Conservation (phyloP, 2,113 vertebrate genomes). For the Macaca mulatta region DNA sequence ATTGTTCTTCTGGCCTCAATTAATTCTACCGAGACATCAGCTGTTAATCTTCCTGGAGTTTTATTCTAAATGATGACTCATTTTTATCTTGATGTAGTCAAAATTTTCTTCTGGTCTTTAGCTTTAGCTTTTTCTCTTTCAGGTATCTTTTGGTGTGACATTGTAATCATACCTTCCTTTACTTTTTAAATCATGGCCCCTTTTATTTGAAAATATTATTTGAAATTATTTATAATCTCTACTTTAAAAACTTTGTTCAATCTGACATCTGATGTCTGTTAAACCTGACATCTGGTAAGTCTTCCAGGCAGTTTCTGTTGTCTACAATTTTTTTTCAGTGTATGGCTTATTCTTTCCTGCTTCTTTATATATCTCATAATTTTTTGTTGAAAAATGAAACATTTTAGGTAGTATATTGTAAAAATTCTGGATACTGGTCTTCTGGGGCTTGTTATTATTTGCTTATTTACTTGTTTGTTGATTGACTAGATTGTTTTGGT, state of each 20-base stretch:
- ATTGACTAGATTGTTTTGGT: not conserved
- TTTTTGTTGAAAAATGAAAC: not conserved
- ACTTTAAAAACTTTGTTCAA: not conserved
- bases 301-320: not conserved
- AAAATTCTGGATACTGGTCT: not conserved
- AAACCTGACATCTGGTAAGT: not conserved
- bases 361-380: not conserved
- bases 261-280: not conserved
- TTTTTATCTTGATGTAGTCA: not conserved
- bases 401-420: not conserved
- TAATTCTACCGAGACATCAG: not conserved
- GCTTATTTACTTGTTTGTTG: not conserved
- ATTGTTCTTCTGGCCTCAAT: not conserved
- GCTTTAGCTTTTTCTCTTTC: not conserved
- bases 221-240: conserved; percentile 3
- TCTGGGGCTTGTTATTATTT: not conserved
- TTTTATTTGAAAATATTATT: not conserved
- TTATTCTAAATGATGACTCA: not conserved
- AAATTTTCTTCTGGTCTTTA: not conserved
- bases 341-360: not conserved
- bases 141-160: not conserved
- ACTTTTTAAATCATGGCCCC: not conserved
- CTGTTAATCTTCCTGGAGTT: not conserved
- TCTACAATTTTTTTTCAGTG: not conserved
- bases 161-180: not conserved